Percentiles rank a stretch among this genome's conserved stretches.
These are phyloP conservation scores for Uropetala carovei DNA, from an alignment of 2,888 invertebrate species.

Conservation along the genomic window DNA sequence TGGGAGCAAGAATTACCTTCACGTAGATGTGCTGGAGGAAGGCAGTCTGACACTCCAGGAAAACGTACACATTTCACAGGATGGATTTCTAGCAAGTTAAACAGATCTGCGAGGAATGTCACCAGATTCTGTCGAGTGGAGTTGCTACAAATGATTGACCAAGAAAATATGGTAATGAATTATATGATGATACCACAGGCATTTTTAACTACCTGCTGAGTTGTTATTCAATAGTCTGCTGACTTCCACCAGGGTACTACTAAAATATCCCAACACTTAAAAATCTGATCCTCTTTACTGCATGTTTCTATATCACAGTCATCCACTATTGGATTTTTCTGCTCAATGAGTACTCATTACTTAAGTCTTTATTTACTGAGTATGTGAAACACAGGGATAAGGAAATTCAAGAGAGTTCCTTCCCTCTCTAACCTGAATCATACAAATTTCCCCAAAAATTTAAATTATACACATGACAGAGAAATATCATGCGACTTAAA, in stretches of 20 bases:
- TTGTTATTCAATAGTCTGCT: not conserved
- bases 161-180: not conserved
- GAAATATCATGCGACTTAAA: too few species aligned
- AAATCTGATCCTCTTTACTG: too few species aligned
- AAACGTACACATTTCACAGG: conserved; percentile 92
- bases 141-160: conserved; percentile 37
- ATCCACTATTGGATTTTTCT: too few species aligned
- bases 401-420: too few species aligned
- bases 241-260: not conserved
- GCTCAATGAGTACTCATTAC: too few species aligned
- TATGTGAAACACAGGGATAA: too few species aligned
- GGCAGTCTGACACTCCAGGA: conserved; percentile 80
- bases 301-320: too few species aligned
- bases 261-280: too few species aligned
- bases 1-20: conserved; percentile 74
- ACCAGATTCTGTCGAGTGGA: conserved; percentile 84
- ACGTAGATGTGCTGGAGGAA: conserved; percentile 71
- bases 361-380: too few species aligned
- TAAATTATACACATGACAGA: too few species aligned
- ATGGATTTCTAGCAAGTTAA: conserved; percentile 94
- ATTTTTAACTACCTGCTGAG: not conserved
- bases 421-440: too few species aligned
- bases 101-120: conserved; percentile 94
- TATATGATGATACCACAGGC: not conserved
- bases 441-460: too few species aligned